Evolutionary conservation across 2,113 vertebrate genomes (phyloP).

Genomic region (Petrocephalus microphthalmus): DNA sequence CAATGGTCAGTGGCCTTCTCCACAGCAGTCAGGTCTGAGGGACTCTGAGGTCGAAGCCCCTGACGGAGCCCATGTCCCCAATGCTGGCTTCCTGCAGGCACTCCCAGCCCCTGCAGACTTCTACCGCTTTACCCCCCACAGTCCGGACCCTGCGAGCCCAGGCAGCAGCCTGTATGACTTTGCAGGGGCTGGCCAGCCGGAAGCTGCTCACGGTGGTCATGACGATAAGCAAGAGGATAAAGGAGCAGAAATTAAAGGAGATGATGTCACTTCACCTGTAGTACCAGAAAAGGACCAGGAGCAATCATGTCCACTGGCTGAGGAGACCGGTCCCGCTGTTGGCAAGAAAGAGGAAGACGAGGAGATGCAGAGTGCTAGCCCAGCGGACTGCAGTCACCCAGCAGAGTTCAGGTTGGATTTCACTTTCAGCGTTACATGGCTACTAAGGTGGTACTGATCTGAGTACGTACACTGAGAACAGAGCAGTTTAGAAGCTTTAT

Average conservation of each 20-base stretch:
- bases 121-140: constrained; percentile 84
- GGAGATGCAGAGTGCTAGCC: constrained; percentile 64
- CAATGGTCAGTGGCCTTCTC: constrained; percentile 26
- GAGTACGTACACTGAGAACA: not conserved
- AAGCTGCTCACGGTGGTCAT: constrained; percentile 81
- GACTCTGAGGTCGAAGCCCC: constrained; percentile 68
- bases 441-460: not conserved
- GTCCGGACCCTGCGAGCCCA: constrained; percentile 79
- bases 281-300: constrained; percentile 11
- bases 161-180: constrained; percentile 87
- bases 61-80: constrained; percentile 54
- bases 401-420: constrained; percentile 84
- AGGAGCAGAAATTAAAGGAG: constrained; percentile 47
- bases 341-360: constrained; percentile 31
- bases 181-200: constrained; percentile 82
- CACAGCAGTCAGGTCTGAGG: constrained; percentile 84
- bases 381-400: constrained; percentile 70
- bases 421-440: not conserved
- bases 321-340: constrained; percentile 42
- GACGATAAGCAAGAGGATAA: constrained; percentile 63
- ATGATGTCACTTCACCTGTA: constrained; percentile 35
- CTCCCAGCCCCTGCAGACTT: constrained; percentile 73
- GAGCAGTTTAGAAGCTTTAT: not conserved
- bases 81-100: constrained; percentile 47
- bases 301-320: constrained; percentile 8